phyloP scores from a whole-genome alignment of 2,113 vertebrate genomes.

The Cebus imitator region DNA sequence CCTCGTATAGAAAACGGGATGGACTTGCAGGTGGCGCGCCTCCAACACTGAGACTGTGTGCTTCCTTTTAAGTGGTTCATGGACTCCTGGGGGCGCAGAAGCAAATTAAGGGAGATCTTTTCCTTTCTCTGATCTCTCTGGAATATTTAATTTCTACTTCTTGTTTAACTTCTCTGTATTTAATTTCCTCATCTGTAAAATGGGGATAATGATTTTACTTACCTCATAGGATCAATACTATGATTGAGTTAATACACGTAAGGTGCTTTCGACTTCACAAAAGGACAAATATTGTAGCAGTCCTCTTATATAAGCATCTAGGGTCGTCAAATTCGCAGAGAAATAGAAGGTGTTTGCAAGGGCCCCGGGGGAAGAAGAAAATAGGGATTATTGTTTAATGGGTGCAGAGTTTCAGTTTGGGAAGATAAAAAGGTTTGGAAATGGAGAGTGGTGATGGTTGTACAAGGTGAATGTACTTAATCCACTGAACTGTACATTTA shows the following conservation, averaged over 20 bases:
- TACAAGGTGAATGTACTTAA: background rate
- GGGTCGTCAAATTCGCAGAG: background rate
- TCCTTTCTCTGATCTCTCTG: background rate
- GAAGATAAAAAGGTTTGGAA: background rate
- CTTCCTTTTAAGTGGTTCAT: background rate
- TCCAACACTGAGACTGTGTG: background rate
- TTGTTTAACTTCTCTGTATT: background rate
- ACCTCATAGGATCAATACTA: background rate
- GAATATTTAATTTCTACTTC: background rate
- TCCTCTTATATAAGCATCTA: background rate
- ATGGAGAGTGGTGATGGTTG: background rate
- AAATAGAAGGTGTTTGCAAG: background rate
- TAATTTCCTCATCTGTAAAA: background rate
- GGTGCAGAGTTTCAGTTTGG: background rate
- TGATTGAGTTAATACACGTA: background rate
- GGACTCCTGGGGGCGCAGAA: background rate
- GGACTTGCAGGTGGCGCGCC: background rate
- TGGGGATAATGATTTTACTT: background rate
- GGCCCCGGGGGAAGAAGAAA: background rate
- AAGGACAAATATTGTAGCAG: background rate
- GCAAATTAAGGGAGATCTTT: background rate
- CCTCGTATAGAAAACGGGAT: background rate
- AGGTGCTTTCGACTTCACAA: background rate
- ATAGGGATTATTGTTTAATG: background rate
- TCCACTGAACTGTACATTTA: background rate